Conservation (phyloP, 2,113 vertebrate genomes). For the Neogale vison region DNA sequence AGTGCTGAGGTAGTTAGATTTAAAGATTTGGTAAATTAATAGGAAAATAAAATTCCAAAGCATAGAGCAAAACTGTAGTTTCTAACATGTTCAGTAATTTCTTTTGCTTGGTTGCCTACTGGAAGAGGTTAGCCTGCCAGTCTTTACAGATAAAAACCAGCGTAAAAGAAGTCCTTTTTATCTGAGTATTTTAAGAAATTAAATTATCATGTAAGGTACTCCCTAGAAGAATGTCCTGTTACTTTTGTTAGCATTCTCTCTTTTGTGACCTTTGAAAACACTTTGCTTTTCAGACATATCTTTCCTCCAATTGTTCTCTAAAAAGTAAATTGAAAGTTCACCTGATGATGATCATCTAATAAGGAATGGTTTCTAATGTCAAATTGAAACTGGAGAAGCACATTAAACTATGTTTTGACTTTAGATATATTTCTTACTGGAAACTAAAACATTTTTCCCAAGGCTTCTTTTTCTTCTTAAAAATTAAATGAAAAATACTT, state of each 20-base stretch:
- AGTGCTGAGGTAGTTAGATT: background rate
- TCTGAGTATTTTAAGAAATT: constrained; percentile 3
- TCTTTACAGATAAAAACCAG: background rate
- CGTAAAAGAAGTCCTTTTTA: background rate
- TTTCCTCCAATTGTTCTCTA: background rate
- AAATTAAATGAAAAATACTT: background rate
- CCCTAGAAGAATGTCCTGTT: background rate
- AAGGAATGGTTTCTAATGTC: constrained; percentile 17
- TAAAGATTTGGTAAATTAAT: background rate
- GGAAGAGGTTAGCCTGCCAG: background rate
- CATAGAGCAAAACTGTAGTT: background rate
- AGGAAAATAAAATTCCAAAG: background rate
- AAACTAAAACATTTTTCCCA: background rate
- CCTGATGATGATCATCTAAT: constrained; percentile 9
- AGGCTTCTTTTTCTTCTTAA: background rate
- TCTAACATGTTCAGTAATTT: background rate
- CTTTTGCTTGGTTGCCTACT: background rate
- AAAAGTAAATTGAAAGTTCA: constrained; percentile 44
- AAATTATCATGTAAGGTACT: background rate
- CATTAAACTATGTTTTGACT: background rate
- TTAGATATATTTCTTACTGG: background rate
- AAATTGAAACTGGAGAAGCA: constrained; percentile 32
- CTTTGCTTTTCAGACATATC: constrained; percentile 13
- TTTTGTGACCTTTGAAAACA: constrained; percentile 42
- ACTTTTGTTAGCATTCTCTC: constrained; percentile 27